phyloP scores from a whole-genome alignment of 2,888 invertebrate species.

The Tiliacea aurago region DNA sequence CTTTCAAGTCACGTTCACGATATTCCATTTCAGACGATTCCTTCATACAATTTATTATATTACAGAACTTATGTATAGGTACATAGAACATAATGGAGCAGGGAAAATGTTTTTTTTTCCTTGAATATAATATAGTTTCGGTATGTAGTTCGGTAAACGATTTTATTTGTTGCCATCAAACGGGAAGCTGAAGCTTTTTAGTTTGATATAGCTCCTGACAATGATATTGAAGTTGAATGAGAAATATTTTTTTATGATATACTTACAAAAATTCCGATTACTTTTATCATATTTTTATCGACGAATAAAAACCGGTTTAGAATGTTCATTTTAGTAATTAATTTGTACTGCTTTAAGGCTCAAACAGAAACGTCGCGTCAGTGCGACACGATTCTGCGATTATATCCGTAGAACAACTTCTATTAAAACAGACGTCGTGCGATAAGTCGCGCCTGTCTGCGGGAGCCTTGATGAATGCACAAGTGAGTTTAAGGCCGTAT shows the following conservation, averaged over 20 bases:
- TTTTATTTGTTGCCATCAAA: slow-evolving; percentile 46
- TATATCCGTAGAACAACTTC: no score
- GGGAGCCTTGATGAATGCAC: background rate
- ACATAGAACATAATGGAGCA: slow-evolving; percentile 43
- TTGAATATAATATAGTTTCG: slow-evolving; percentile 41
- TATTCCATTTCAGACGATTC: slow-evolving; percentile 77
- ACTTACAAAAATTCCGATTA: slow-evolving; percentile 1
- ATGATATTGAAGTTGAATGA: slow-evolving; percentile 1
- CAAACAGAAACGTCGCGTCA: no score
- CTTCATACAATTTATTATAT: slow-evolving; percentile 76
- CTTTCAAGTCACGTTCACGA: slow-evolving; percentile 75
- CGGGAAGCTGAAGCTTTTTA: slow-evolving; percentile 42
- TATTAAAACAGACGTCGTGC: no score
- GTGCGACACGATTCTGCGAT: no score
- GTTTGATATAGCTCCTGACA: slow-evolving; percentile 18
- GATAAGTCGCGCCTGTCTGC: no score
- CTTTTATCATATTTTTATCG: background rate
- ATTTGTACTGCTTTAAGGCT: background rate
- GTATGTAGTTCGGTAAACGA: slow-evolving; percentile 35
- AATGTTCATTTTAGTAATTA: background rate
- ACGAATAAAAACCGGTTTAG: background rate
- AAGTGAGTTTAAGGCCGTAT: no score
- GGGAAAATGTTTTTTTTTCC: slow-evolving; percentile 56
- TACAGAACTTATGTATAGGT: slow-evolving; percentile 53
- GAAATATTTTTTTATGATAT: slow-evolving; percentile 6